Evolutionary conservation across 2,888 invertebrate genomes (phyloP).

Genomic region (Eupithecia insigniata): DNA sequence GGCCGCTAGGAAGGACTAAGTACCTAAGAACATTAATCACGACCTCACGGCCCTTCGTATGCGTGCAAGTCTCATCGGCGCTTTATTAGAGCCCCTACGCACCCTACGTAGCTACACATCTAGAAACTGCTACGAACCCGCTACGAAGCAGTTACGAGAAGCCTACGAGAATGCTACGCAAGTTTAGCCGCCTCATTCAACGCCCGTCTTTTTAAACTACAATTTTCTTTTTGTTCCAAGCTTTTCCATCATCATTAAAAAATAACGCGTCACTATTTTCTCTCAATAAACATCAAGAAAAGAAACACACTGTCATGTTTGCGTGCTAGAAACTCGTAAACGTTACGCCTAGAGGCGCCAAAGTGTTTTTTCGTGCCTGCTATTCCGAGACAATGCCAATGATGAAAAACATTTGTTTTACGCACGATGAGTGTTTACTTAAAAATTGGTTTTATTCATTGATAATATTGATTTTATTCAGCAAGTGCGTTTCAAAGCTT

Average conservation of each 20-base stretch:
- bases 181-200: slow-evolving; percentile 33
- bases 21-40: slow-evolving; percentile 53
- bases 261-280: slow-evolving; percentile 33
- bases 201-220: slow-evolving; percentile 4
- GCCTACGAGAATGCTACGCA: slow-evolving; percentile 30
- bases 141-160: slow-evolving; percentile 52
- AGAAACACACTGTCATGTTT: slow-evolving; percentile 45
- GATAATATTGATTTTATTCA: not conserved
- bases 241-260: slow-evolving; percentile 37
- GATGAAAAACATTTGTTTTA: slow-evolving; percentile 26
- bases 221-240: slow-evolving; percentile 23
- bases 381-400: slow-evolving; percentile 43
- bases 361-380: slow-evolving; percentile 54
- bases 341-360: slow-evolving; percentile 51
- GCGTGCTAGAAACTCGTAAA: slow-evolving; percentile 50
- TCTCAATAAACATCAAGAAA: slow-evolving; percentile 38
- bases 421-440: slow-evolving; percentile 4
- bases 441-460: not conserved
- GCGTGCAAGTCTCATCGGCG: slow-evolving; percentile 51
- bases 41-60: slow-evolving; percentile 41
- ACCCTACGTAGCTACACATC: not conserved
- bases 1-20: slow-evolving; percentile 34
- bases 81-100: slow-evolving; percentile 50
- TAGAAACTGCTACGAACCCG: slow-evolving; percentile 34
- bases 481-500: not conserved